phyloP scores from a whole-genome alignment of 2,797 vertebrate species.

The Sebastiscus tertius region DNA sequence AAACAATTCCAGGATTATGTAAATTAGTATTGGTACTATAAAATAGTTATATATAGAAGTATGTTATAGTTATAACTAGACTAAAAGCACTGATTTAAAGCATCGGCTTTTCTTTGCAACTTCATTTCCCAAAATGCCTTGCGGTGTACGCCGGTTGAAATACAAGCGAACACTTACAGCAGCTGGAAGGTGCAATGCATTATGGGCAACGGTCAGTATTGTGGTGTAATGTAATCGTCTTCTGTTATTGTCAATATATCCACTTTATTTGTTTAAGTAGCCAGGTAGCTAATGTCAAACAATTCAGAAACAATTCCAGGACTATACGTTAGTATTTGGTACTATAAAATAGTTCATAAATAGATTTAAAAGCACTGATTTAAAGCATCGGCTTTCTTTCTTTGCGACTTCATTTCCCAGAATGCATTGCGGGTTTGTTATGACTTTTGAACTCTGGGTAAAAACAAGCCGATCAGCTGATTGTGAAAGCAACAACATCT shows the following conservation, averaged over 20 bases:
- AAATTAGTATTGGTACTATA: too few species aligned
- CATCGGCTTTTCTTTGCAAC: accelerated
- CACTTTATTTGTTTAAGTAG: not conserved
- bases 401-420: slow-evolving; percentile 64
- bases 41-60: too few species aligned
- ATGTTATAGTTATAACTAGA: not conserved
- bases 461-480: slow-evolving; percentile 89
- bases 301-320: too few species aligned
- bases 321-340: too few species aligned
- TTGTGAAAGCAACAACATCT: slow-evolving; percentile 81
- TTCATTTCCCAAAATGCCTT: not conserved
- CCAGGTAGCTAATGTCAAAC: too few species aligned
- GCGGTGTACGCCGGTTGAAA: too few species aligned
- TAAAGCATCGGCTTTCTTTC: too few species aligned
- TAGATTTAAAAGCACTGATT: not conserved
- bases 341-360: not conserved
- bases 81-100: not conserved
- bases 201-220: too few species aligned
- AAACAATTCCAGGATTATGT: too few species aligned
- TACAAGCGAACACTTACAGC: too few species aligned
- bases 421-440: slow-evolving; percentile 19
- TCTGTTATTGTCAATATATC: not conserved
- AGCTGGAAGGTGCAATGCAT: too few species aligned
- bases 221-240: too few species aligned
- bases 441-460: slow-evolving; percentile 77